Evolutionary conservation across 2,888 invertebrate species (phyloP).

Genomic region (Leptopilina syphax): DNA sequence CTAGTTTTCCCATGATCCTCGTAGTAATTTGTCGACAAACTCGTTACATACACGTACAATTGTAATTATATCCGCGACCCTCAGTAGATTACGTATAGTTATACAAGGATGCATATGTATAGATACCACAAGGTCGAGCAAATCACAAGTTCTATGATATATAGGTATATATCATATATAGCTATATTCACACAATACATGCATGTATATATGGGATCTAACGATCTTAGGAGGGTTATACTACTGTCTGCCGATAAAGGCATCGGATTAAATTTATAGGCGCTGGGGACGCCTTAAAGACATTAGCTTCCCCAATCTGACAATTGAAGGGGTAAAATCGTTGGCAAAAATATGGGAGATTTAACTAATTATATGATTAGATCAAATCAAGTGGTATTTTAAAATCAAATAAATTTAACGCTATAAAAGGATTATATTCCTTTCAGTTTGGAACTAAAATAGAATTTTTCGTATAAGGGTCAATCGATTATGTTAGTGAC

Average conservation of each 20-base stretch:
- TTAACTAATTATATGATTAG: too few species aligned
- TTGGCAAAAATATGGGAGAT: not conserved
- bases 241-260: slow-evolving; percentile 24
- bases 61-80: slow-evolving; percentile 31
- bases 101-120: not conserved
- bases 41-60: slow-evolving; percentile 19
- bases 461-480: too few species aligned
- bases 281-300: slow-evolving; percentile 26
- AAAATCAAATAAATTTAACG: not conserved
- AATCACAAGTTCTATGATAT: slow-evolving; percentile 10
- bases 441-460: too few species aligned
- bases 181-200: not conserved
- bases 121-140: slow-evolving; percentile 15
- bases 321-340: not conserved
- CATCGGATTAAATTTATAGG: slow-evolving; percentile 12
- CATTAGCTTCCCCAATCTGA: not conserved
- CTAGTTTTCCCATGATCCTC: not conserved
- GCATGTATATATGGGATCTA: slow-evolving; percentile 6
- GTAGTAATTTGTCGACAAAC: slow-evolving; percentile 19
- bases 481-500: too few species aligned
- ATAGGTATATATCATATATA: not conserved
- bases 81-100: not conserved
- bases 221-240: slow-evolving; percentile 32
- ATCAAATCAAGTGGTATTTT: not conserved
- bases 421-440: too few species aligned